These are phyloP conservation scores for Pherbina coryleti DNA, from an alignment of 2,888 invertebrate genomes.

Conservation along the genomic window DNA sequence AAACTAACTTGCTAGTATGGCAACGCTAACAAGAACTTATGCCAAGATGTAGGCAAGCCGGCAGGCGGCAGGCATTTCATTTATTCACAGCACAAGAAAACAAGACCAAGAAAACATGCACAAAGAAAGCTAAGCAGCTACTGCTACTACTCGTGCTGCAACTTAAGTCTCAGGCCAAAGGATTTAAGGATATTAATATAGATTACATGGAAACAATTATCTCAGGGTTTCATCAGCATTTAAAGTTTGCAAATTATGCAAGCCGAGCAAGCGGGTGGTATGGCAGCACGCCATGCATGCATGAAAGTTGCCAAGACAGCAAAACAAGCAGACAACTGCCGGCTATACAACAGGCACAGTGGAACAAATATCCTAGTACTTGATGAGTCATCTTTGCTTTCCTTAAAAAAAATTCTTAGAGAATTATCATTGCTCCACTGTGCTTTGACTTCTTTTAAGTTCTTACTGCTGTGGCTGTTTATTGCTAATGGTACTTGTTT, in stretches of 20 bases:
- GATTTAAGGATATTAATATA: constrained; percentile 16
- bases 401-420: too few relatives aligned
- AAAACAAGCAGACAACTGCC: not conserved
- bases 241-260: not conserved
- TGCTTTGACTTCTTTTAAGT: not conserved
- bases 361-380: not conserved
- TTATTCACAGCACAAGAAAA: not conserved
- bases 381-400: too few relatives aligned
- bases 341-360: not conserved
- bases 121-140: not conserved
- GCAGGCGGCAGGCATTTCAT: not conserved
- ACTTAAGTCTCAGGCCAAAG: constrained; percentile 8
- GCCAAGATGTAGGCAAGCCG: too few relatives aligned
- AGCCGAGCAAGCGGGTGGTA: not conserved
- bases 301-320: not conserved
- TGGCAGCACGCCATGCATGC: not conserved
- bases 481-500: constrained; percentile 7
- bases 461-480: constrained; percentile 5
- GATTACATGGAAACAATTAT: constrained; percentile 34
- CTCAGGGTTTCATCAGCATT: constrained; percentile 21
- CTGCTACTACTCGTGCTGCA: not conserved
- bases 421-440: not conserved
- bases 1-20: not conserved
- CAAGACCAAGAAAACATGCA: not conserved
- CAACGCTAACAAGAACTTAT: too few relatives aligned